Evolutionary conservation across 2,113 vertebrate species (phyloP), one percentile per base, ranked within the genome.

Genomic region (Cromileptes altivelis): DNA sequence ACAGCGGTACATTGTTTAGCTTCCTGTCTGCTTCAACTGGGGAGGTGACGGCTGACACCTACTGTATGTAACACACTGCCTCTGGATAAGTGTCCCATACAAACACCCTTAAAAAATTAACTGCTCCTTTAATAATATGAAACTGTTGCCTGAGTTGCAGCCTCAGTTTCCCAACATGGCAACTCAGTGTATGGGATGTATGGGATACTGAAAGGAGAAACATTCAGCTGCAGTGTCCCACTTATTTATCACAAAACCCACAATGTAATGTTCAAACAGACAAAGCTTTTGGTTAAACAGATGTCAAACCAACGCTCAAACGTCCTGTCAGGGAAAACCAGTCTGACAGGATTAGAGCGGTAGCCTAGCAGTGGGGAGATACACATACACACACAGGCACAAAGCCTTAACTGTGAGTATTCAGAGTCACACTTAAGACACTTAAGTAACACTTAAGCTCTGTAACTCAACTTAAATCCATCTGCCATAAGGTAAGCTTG

Each of bases 261-360:
- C 61, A 3, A 69, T 69, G 52, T 47, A 60, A 63, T 23, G 4
- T 40, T 49, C 27, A 50, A 50, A 68, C 61, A 58, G 42, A 12
- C 62, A 40, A 13, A 62, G 57, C 18, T 81, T 88, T 81, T 86
- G 82, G 33, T 78, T 80, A 88, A 88, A 89, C 85, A 93, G 88
- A 86, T 76, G 9, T 62, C 4, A 23, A 14, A 58, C 40, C 53
- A 17, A 75, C 56, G 53, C 55, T 73, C 50, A 84, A 81, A 81
- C 10, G 13, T 61, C 37, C n/a, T 18, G 45, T 71, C 84, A 37
- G 49, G 84, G 27, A 8, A 3, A 87, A 92, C 91, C 84, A 76
- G 91, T 90, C 60, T 1, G 27, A 75, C 85, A 71, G 55, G 81
- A 25, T 47, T 7, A 72, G 42, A 23, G 60, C 8, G 1, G 63